Percentiles rank a stretch among this genome's conserved stretches.
These are phyloP conservation scores for Gymnothorax javanicus DNA, from an alignment of 2,797 vertebrate species.

Conservation along the genomic window DNA sequence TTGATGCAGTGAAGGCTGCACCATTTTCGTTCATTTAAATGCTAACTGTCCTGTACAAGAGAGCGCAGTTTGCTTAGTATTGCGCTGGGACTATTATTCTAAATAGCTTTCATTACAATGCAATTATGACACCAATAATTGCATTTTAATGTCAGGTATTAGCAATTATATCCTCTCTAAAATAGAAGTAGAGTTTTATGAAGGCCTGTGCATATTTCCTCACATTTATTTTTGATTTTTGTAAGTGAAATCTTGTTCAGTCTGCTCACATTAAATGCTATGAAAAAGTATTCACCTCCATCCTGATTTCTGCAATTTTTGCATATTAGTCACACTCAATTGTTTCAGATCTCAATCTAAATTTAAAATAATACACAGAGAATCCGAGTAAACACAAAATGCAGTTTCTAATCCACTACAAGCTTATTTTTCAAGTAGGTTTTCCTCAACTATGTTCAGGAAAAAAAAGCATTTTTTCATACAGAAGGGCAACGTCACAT, in stretches of 20 bases:
- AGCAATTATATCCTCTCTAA: background rate
- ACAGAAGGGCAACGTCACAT: too few relatives aligned
- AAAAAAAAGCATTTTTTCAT: too few relatives aligned
- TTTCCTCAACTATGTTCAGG: too few relatives aligned
- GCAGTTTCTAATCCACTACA: too few relatives aligned
- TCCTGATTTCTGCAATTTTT: too few relatives aligned
- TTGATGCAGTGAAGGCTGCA: conserved; percentile 30
- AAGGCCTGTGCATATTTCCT: background rate
- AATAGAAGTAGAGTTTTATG: background rate
- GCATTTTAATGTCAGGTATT: background rate
- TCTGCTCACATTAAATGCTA: too few relatives aligned
- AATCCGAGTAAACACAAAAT: too few relatives aligned
- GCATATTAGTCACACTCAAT: too few relatives aligned
- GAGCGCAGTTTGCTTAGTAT: background rate
- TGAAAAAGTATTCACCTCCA: too few relatives aligned
- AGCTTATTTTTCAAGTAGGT: too few relatives aligned
- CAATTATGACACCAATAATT: background rate
- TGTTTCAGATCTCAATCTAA: too few relatives aligned
- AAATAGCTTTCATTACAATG: background rate
- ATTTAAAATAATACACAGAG: too few relatives aligned
- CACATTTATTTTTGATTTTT: background rate
- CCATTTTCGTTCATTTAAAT: conserved; percentile 12
- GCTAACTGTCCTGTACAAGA: background rate
- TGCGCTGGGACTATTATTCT: background rate
- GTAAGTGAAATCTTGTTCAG: background rate